Base-by-base conservation (phyloP, 1,140 invertebrate genomes). In the Drosophila prosaltans region DNA sequence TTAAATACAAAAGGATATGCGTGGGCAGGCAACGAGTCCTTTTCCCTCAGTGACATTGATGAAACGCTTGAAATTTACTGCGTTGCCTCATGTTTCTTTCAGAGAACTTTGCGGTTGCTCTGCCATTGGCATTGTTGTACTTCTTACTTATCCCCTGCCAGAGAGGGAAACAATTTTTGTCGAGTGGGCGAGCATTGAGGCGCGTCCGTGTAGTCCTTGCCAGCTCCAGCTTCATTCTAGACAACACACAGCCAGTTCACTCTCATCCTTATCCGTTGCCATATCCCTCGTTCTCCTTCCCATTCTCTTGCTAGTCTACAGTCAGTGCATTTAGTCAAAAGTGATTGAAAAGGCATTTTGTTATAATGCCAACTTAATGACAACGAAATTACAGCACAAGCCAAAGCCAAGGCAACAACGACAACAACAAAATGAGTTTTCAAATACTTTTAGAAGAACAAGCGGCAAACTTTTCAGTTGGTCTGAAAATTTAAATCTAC, bases 331-430 rank as follows among this genome's bases (percentile, higher is more conserved):
- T 88, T 88, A 88, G 84, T 88, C 84, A 89, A 88, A 89, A 89
- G 84, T 89, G 84, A 89, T 89, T 89, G 84, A 89, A 89, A 89
- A 89, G 84, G 84, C 84, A 89, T 89, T 89, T 89, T 89, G 84
- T 89, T 89, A 89, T 90, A 89, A 89, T 89, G 84, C 84, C 84
- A 89, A 89, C 84, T 88, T 88, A 88, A 88, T 88, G 84, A 88
- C 84, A 89, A 89, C 84, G 84, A 89, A 88, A 88, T 88, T 88
- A 89, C 84, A 80, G 73, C 84, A 88, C 77, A 83, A 88, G 84
- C 80, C 84, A 83, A 76, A 36, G 63, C 72, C 69, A 72, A 55
- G 70, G 48, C 66, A 36, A 28, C 21, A 36, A 32, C 36, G 64
- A 68, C 28, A 59, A 48, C 72, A 75, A 68, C 68, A 75, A 74